Evolutionary conservation across 2,888 invertebrate genomes (phyloP), one percentile per base, ranked within the genome.

Genomic region (Ophioninae sp.): DNA sequence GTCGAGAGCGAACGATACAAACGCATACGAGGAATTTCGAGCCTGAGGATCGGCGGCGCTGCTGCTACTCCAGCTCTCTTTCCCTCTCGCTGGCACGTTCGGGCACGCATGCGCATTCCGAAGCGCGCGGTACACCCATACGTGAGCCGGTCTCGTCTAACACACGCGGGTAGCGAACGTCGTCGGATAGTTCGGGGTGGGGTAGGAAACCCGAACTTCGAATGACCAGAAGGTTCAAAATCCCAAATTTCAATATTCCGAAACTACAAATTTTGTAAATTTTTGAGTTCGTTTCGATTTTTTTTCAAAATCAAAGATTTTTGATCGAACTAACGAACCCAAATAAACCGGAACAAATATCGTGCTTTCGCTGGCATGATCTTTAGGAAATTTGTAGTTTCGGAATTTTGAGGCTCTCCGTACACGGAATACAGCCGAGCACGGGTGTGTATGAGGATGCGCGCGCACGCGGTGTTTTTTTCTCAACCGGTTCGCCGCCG

Each of bases 21-120:
- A 68, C 68, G 51, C 68, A 51, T 23, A 68, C 68, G 68, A 68
- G 51, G 68, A 68, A 68, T 68, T 68, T 68, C 68, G 51, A 51
- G 17, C 51, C 13, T 10, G 23, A 68, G 44, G 44, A 68, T 30
- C 68, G 30, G 51, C 68, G 20, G 44, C 41, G 44, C 30, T 65
- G 51, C 51, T 51, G 51, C 51, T 51, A 51, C 51, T 44, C 8
- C 10, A 2, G 10, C 10, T 2, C 8, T 39, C 67, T 69, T 13
- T 22, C 59, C 8, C 20, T 23, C 69, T 37, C 41, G 20, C 20
- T 13, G 20, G n/a, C 71, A 56, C 71, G 71, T 58, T 71, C 58
- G 37, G 56, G 10, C 51, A 71, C 71, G 71, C 58, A 71, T 56
- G 71, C 30, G 56, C 58, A 23, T 69, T 20, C 20, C 22, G 22